These are phyloP conservation scores for Crossaster papposus DNA, from an alignment of 53 echinoderm and acorn worm genomes.

Conservation along the genomic window DNA sequence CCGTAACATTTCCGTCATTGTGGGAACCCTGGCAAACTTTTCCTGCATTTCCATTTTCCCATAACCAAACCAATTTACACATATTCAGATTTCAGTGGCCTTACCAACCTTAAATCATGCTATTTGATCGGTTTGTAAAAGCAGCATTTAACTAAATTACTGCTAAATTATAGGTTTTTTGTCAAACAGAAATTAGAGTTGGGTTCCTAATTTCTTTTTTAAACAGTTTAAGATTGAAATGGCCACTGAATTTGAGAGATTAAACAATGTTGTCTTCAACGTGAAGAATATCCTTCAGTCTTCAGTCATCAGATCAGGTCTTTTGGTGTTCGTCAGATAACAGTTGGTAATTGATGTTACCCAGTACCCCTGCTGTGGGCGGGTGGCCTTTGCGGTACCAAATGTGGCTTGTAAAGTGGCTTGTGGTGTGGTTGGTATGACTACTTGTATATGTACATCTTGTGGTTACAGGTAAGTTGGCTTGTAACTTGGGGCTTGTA, in stretches of 20 bases:
- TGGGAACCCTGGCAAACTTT: background rate
- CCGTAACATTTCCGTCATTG: background rate
- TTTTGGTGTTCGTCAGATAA: background rate
- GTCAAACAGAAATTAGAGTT: background rate
- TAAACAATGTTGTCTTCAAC: background rate
- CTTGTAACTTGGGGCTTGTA: constrained; percentile 3
- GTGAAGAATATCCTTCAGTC: background rate
- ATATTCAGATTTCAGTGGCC: background rate
- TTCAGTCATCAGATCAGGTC: background rate
- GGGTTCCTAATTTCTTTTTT: background rate
- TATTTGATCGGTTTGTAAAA: background rate
- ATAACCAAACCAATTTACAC: background rate
- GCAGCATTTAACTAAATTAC: too few species aligned
- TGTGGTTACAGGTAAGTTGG: background rate
- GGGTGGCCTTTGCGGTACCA: background rate
- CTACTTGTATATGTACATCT: background rate
- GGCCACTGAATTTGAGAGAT: background rate
- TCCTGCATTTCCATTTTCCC: background rate
- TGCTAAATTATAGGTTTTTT: too few species aligned
- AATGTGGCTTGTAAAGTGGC: constrained; percentile 8
- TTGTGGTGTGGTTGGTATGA: background rate
- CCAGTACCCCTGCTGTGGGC: background rate
- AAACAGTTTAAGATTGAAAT: background rate
- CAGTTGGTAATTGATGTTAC: background rate
- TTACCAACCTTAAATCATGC: background rate